Evolutionary conservation across 1,140 invertebrate species (phyloP).

Genomic region (Eumaeus atala): DNA sequence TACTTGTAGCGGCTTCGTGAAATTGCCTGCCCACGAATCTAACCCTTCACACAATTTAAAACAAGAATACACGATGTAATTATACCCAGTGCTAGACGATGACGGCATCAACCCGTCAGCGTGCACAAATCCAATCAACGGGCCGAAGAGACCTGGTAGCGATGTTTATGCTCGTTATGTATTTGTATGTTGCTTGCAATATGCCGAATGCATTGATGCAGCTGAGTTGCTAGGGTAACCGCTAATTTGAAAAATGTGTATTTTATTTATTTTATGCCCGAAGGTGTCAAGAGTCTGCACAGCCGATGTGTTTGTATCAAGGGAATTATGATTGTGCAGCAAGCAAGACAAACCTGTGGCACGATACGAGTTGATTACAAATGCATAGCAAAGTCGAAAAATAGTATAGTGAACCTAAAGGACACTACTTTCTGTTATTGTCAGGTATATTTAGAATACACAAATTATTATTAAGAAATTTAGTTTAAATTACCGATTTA

Average conservation of each 20-base stretch:
- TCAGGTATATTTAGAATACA: no score
- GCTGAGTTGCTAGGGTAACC: conserved; percentile 34
- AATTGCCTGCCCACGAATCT: no score
- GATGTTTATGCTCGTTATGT: conserved; percentile 39
- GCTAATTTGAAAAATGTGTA: not conserved
- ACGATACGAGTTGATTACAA: no score
- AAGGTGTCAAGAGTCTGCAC: not conserved
- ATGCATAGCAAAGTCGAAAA: no score
- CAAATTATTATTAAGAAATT: no score
- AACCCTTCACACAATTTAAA: conserved; percentile 2
- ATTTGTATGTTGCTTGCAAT: conserved; percentile 42
- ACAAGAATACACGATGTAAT: conserved; percentile 13
- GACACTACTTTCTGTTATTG: no score
- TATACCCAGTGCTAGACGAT: conserved; percentile 26
- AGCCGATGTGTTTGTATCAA: not conserved
- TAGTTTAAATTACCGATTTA: no score
- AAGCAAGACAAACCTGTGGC: no score
- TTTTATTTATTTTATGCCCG: not conserved
- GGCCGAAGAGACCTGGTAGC: conserved; percentile 32
- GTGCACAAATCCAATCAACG: conserved; percentile 62
- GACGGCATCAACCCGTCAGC: conserved; percentile 36
- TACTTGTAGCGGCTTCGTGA: no score
- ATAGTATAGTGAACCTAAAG: no score
- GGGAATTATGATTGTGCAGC: no score
- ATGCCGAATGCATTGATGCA: conserved; percentile 54